phyloP scores from a whole-genome alignment of 2,113 vertebrate genomes.

The Sinosuthora webbiana region DNA sequence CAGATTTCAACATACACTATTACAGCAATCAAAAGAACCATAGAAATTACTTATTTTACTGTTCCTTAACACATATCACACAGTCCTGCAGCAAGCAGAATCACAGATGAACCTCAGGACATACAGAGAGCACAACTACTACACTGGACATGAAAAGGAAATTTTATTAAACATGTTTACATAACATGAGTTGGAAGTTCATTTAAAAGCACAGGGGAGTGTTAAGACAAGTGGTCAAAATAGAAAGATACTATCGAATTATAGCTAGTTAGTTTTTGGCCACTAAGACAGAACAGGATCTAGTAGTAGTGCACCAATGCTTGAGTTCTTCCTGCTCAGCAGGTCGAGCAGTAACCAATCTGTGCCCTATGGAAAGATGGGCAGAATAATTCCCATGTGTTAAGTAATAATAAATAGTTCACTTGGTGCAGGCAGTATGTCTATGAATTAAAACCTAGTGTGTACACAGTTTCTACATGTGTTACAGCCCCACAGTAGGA shows the following conservation, averaged over 20 bases:
- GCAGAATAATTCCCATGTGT: slow-evolving; percentile 81
- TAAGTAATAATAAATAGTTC: slow-evolving; percentile 83
- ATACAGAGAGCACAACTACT: slow-evolving; percentile 79
- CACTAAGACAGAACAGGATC: slow-evolving; percentile 84
- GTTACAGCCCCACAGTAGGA: slow-evolving; percentile 87
- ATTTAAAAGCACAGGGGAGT: slow-evolving; percentile 88
- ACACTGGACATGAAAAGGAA: slow-evolving; percentile 87
- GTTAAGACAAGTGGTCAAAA: slow-evolving; percentile 85
- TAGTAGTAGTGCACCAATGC: slow-evolving; percentile 83
- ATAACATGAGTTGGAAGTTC: slow-evolving; percentile 83
- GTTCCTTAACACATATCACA: slow-evolving; percentile 50
- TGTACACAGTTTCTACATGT: slow-evolving; percentile 86
- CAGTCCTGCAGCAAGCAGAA: slow-evolving; percentile 13
- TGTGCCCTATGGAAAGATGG: slow-evolving; percentile 73
- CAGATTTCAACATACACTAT: slow-evolving; percentile 39
- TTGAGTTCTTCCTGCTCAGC: slow-evolving; percentile 85
- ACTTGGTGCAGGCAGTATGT: slow-evolving; percentile 88
- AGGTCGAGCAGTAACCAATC: slow-evolving; percentile 77
- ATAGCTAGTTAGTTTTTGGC: slow-evolving; percentile 80
- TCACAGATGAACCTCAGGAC: slow-evolving; percentile 45
- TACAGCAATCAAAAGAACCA: slow-evolving; percentile 44
- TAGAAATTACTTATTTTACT: slow-evolving; percentile 29
- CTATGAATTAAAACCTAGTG: slow-evolving; percentile 85
- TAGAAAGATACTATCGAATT: slow-evolving; percentile 84
- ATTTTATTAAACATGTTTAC: slow-evolving; percentile 92